Percentiles rank a stretch among this genome's conserved stretches.
These are phyloP conservation scores for Numida meleagris DNA, from an alignment of 2,113 vertebrate genomes.

Conservation along the genomic window DNA sequence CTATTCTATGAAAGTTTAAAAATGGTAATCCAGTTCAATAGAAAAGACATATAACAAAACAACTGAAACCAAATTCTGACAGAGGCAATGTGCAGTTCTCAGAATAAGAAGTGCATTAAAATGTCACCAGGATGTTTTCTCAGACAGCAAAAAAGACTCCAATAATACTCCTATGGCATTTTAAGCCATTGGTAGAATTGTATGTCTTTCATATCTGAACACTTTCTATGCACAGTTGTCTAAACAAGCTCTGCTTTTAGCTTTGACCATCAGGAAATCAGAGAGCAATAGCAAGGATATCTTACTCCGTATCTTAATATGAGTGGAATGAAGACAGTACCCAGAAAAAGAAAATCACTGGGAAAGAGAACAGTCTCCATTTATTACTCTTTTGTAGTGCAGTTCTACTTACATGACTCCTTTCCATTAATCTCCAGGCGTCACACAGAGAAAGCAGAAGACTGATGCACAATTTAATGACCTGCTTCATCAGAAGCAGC, in stretches of 20 bases:
- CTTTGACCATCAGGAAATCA: background rate
- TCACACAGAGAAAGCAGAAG: background rate
- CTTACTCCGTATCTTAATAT: background rate
- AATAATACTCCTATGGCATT: background rate
- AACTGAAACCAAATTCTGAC: background rate
- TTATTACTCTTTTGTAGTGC: background rate
- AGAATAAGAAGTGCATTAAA: background rate
- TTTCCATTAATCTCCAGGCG: conserved; percentile 5
- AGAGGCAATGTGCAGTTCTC: background rate
- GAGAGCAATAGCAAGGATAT: background rate
- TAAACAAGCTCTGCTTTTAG: background rate
- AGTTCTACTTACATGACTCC: background rate
- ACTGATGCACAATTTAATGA: background rate
- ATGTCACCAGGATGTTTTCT: background rate
- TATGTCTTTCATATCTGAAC: background rate
- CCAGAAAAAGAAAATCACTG: background rate
- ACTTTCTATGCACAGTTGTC: background rate
- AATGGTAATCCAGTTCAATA: background rate
- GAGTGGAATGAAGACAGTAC: background rate
- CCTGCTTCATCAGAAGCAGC: background rate
- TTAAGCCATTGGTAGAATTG: background rate
- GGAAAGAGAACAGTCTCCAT: background rate
- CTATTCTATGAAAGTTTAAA: background rate
- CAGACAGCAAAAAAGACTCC: background rate
- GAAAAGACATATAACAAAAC: background rate